phyloP scores from a whole-genome alignment of 2,113 vertebrate genomes.

The Theristicus caerulescens region DNA sequence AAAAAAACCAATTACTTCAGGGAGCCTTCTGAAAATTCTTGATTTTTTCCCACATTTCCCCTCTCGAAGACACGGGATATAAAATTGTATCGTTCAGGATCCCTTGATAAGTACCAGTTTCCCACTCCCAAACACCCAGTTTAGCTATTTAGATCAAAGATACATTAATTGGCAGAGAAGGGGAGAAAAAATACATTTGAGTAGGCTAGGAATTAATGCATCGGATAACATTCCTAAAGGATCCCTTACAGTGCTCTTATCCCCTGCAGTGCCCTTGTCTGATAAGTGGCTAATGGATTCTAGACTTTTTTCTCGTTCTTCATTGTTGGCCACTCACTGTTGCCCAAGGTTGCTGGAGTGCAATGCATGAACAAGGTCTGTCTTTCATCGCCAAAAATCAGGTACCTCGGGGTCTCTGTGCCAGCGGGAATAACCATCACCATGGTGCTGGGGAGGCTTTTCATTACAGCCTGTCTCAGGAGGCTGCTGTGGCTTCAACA shows the following conservation, averaged over 20 bases:
- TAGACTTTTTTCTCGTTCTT: not conserved
- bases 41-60: not conserved
- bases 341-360: not conserved
- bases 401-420: not conserved
- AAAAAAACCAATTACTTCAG: not conserved
- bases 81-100: not conserved
- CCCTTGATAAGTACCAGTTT: slow-evolving; percentile 22
- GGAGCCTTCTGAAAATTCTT: slow-evolving; percentile 37
- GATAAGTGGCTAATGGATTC: not conserved
- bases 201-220: not conserved
- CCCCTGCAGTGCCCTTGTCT: not conserved
- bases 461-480: not conserved
- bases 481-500: not conserved
- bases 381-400: not conserved
- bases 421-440: not conserved
- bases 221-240: not conserved
- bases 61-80: not conserved
- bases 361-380: not conserved
- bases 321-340: not conserved
- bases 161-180: slow-evolving; percentile 17
- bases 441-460: not conserved
- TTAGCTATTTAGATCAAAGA: slow-evolving; percentile 49
- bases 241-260: not conserved
- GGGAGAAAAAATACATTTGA: not conserved
- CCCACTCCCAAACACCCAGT: not conserved